Evolutionary conservation across 2,888 invertebrate genomes (phyloP).

Genomic region (Rhorus exstirpatorius): DNA sequence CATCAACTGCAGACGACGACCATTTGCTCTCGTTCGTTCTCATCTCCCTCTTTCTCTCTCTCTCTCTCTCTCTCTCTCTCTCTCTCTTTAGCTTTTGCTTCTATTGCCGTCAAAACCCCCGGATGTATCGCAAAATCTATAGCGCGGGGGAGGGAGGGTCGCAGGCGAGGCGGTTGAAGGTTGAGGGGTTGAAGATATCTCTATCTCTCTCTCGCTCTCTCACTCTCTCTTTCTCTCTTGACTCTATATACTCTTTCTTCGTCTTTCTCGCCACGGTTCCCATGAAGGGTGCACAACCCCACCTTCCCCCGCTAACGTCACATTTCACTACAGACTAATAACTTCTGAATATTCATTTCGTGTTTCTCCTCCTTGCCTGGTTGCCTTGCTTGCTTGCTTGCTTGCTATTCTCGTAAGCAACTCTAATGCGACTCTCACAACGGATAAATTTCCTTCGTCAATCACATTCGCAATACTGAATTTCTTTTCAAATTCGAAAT

Average conservation of each 20-base stretch:
- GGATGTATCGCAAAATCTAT: conserved; percentile 86
- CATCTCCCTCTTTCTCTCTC: conserved; percentile 66
- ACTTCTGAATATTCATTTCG: conserved; percentile 86
- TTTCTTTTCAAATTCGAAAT: conserved; percentile 1
- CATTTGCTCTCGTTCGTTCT: conserved; percentile 71
- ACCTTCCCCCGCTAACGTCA: conserved; percentile 79
- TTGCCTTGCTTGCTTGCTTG: conserved; percentile 72
- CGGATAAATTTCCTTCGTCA: conserved; percentile 56
- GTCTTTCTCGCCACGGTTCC: conserved; percentile 35
- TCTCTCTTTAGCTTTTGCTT: conserved; percentile 52
- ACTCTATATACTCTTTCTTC: conserved; percentile 20
- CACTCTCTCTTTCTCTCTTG: conserved; percentile 10
- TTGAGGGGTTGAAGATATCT: not conserved
- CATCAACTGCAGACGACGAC: conserved; percentile 56
- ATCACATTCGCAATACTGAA: not conserved
- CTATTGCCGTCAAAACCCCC: conserved; percentile 72
- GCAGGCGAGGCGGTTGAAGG: not conserved
- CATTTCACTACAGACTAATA: conserved; percentile 86
- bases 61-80: conserved; percentile 71
- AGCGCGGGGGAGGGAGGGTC: conserved; percentile 68
- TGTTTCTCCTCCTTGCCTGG: conserved; percentile 85
- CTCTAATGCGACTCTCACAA: conserved; percentile 84
- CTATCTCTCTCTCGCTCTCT: conserved; percentile 4
- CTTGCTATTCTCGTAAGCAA: conserved; percentile 78
- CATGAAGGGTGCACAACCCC: conserved; percentile 80